phyloP scores from a whole-genome alignment of 2,888 invertebrate species.

The Allacma fusca region DNA sequence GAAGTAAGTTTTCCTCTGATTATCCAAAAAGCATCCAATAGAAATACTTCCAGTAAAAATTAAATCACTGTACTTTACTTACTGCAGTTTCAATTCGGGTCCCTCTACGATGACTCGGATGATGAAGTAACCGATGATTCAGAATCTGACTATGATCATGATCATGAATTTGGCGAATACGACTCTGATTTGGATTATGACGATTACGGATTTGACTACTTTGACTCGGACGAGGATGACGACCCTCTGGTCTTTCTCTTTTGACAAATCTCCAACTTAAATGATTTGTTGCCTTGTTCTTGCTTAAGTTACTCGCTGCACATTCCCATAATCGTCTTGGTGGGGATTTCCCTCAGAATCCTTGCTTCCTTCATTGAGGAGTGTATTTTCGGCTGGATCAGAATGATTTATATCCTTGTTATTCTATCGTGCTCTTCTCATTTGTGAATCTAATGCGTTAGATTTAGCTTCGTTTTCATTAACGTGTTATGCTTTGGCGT shows the following conservation, averaged over 20 bases:
- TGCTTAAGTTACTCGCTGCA: slow-evolving; percentile 1
- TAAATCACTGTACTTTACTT: background rate
- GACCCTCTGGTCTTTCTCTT: background rate
- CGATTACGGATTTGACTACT: background rate
- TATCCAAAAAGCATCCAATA: too few species aligned
- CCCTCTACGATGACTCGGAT: background rate
- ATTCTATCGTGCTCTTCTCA: background rate
- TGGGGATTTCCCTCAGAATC: background rate
- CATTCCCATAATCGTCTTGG: background rate
- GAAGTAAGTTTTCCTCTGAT: background rate
- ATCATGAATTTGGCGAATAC: background rate
- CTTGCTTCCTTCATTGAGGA: background rate
- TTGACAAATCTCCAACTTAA: background rate
- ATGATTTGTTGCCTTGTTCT: background rate
- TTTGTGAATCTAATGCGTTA: too few species aligned
- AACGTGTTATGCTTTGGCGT: too few species aligned
- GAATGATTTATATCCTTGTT: background rate
- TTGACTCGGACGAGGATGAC: slow-evolving; percentile 6
- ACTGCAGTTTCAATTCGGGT: background rate
- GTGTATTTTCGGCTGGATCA: background rate
- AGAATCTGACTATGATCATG: background rate
- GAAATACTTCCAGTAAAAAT: background rate
- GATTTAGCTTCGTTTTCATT: background rate
- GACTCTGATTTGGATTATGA: background rate
- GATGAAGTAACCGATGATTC: background rate